Evolutionary conservation across 2,797 vertebrate species (phyloP).

Genomic region (Oophaga sylvatica): DNA sequence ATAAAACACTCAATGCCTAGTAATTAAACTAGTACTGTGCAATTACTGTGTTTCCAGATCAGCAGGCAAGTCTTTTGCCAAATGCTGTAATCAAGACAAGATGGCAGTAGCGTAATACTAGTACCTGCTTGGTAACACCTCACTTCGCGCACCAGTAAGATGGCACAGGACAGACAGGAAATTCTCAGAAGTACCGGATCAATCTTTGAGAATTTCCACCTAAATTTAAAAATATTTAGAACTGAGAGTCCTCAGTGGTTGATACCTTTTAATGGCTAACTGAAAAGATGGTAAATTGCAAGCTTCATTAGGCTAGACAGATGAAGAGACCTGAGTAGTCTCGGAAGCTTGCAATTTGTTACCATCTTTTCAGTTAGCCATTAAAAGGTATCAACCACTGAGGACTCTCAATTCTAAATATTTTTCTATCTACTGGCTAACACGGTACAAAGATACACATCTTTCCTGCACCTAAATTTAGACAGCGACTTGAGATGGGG

Average conservation of each 20-base stretch:
- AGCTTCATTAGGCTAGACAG: too few relatives aligned
- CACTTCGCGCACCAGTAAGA: not conserved
- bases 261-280: too few relatives aligned
- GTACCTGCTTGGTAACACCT: not conserved
- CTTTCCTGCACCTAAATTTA: not conserved
- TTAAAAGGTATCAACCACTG: too few relatives aligned
- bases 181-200: not conserved
- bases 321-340: too few relatives aligned
- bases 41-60: conserved; percentile 54
- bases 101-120: not conserved
- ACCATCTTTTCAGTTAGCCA: too few relatives aligned
- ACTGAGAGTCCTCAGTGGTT: too few relatives aligned
- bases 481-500: not conserved
- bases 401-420: too few relatives aligned
- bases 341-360: too few relatives aligned
- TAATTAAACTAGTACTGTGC: conserved; percentile 38
- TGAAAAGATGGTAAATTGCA: too few relatives aligned
- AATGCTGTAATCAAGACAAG: conserved; percentile 6
- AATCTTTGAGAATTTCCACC: not conserved
- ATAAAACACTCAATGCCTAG: conserved; percentile 26
- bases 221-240: not conserved
- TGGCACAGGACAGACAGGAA: not conserved
- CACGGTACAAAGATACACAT: too few relatives aligned
- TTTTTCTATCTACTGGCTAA: too few relatives aligned
- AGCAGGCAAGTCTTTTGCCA: conserved; percentile 22